These are phyloP conservation scores for Drosophila tsacasi DNA, from an alignment of 1,140 invertebrate genomes.

Conservation along the genomic window DNA sequence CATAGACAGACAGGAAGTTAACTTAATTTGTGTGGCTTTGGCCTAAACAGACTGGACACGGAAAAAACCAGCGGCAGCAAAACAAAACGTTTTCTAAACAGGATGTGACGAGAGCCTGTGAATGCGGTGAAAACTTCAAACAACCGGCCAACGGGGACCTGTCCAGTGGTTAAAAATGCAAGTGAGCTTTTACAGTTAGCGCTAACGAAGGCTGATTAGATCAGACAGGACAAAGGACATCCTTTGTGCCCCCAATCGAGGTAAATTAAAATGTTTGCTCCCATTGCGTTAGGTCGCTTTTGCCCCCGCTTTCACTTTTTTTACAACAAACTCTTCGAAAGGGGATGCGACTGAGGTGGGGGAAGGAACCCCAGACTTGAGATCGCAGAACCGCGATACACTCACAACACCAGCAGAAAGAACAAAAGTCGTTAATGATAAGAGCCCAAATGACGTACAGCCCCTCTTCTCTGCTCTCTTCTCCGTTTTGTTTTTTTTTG, in stretches of 20 bases:
- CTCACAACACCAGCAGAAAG: slow-evolving; percentile 27
- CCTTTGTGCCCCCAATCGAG: slow-evolving; percentile 12
- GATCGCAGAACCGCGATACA: slow-evolving; percentile 62
- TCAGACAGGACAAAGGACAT: slow-evolving; percentile 44
- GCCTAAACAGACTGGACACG: slow-evolving; percentile 51
- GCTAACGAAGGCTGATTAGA: slow-evolving; percentile 71
- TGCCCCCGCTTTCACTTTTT: slow-evolving; percentile 19
- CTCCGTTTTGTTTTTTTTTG: not conserved
- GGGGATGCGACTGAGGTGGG: not conserved
- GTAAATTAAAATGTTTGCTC: slow-evolving; percentile 80
- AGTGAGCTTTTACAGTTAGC: slow-evolving; percentile 70
- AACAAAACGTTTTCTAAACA: slow-evolving; percentile 70
- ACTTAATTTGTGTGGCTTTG: slow-evolving; percentile 81
- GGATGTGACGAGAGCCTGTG: slow-evolving; percentile 63
- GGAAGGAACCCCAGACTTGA: slow-evolving; percentile 32
- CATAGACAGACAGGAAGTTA: slow-evolving; percentile 84
- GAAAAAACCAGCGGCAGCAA: slow-evolving; percentile 18
- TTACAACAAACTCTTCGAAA: not conserved
- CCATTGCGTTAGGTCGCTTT: slow-evolving; percentile 72
- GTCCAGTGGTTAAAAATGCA: slow-evolving; percentile 2
- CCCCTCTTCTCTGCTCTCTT: slow-evolving; percentile 26
- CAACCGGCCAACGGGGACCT: not conserved
- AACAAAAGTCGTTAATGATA: slow-evolving; percentile 82
- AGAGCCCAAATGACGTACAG: slow-evolving; percentile 76
- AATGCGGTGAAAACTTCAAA: slow-evolving; percentile 62